phyloP scores from a whole-genome alignment of 1,140 invertebrate genomes.

The Eubasilissa regina region DNA sequence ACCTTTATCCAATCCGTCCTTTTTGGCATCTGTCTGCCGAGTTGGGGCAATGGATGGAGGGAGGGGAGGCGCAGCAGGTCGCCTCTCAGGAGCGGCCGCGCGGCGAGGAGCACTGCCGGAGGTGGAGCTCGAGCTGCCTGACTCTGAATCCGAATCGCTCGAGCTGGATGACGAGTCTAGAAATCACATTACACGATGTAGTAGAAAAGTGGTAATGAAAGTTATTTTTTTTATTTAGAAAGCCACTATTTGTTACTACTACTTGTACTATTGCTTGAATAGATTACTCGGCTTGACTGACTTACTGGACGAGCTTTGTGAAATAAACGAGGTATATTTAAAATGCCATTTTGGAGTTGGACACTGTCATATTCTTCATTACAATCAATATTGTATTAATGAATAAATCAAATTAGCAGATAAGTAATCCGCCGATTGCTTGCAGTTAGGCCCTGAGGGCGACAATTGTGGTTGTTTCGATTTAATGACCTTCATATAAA shows the following conservation, averaged over 20 bases:
- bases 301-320: too few relatives aligned
- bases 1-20: slow-evolving; percentile 22
- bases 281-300: too few relatives aligned
- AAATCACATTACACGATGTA: neutral
- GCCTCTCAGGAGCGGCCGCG: slow-evolving; percentile 64
- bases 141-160: slow-evolving; percentile 73
- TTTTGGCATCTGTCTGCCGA: slow-evolving; percentile 28
- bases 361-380: neutral
- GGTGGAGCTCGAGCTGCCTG: slow-evolving; percentile 71
- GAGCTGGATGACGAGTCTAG: slow-evolving; percentile 72
- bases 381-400: too few relatives aligned
- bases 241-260: too few relatives aligned
- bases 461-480: too few relatives aligned
- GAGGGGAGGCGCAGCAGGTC: slow-evolving; percentile 63
- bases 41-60: slow-evolving; percentile 62
- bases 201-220: slow-evolving; percentile 1
- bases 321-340: too few relatives aligned
- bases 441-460: too few relatives aligned
- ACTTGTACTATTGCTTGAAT: too few relatives aligned
- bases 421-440: too few relatives aligned
- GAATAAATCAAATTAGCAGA: too few relatives aligned
- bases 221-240: neutral
- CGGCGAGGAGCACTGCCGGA: slow-evolving; percentile 62
- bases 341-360: neutral
- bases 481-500: too few relatives aligned